Base-by-base conservation (phyloP, 2,888 invertebrate species). In the Drosophila neonasuta region DNA sequence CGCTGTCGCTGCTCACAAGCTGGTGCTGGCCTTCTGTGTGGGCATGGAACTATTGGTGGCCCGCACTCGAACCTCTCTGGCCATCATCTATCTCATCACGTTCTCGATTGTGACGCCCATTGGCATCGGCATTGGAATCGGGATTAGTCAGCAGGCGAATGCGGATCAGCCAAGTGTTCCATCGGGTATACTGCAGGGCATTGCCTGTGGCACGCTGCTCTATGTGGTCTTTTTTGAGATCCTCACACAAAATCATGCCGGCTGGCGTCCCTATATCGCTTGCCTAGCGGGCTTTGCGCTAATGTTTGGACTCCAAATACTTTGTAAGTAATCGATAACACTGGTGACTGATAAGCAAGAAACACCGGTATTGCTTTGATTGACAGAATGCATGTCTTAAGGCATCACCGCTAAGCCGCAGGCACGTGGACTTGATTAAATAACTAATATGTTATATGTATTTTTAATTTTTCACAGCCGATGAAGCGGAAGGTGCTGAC, bases 171-270 rank as follows among this genome's bases (percentile, higher is more conserved):
- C 93, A 1, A 93, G 93, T 17, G 91, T 95, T 7, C 92, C 93
- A 13, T 94, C 94, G 0, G 94, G 94, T 44, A 92, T 95, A 32
- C 64, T 90, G 11, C 96, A 98, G 50, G 87, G 87, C 6, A 83
- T 87, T 5, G 98, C 98, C 0, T 95, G 96, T 48, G 99, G 98
- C 11, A 98, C 98, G 0, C 93, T 99, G 45, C 92, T 99, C 3
- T 99, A 98, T 91, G 97, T 99, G 13, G 97, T 98, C n/a, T 98
- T 98, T 92, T 98, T 98, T 90, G 98, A 99, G 91, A 96, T 98
- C 58, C 93, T 98, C 83, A 93, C 94, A 9, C 91, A 91, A 55
- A 88, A 87, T 59, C 88, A 89, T 54, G 85, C 87, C 11, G 96
- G 96, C 6, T 90, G 96, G 20, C 85, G 92, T 29, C 94, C 95